Evolutionary conservation across 2,797 vertebrate genomes (phyloP).

Genomic region (Sebastes diploproa): DNA sequence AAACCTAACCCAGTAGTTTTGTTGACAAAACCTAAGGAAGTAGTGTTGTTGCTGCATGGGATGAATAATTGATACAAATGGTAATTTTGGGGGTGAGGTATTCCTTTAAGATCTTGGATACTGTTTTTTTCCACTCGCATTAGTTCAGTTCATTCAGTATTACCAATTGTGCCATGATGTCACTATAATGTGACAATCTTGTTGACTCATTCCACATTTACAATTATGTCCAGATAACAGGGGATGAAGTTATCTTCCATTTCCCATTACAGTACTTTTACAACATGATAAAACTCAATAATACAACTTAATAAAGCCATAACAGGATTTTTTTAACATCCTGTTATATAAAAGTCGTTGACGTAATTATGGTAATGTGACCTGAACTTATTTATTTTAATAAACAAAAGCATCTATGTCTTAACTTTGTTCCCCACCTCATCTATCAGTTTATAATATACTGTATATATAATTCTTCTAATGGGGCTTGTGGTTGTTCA

Average conservation of each 20-base stretch:
- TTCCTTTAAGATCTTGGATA: neutral
- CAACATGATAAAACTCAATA: neutral
- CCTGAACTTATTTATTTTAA: neutral
- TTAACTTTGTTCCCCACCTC: neutral
- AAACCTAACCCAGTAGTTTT: too few species aligned
- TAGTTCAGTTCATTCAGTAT: neutral
- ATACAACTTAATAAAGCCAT: neutral
- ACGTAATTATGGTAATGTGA: neutral
- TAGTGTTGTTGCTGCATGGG: too few species aligned
- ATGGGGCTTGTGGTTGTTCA: neutral
- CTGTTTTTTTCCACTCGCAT: neutral
- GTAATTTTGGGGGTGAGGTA: too few species aligned
- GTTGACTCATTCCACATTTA: neutral
- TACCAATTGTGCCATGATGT: neutral
- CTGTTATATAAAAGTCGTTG: neutral
- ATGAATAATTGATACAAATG: too few species aligned
- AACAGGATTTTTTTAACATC: neutral
- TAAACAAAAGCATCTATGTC: neutral
- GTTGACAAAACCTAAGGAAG: too few species aligned
- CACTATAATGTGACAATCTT: neutral
- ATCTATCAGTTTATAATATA: slow-evolving; percentile 17
- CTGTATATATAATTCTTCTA: neutral
- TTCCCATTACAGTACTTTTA: neutral
- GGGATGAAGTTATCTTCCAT: neutral
- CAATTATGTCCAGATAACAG: neutral